Conservation (phyloP, 1,140 invertebrate genomes). For the Grapholita molesta region DNA sequence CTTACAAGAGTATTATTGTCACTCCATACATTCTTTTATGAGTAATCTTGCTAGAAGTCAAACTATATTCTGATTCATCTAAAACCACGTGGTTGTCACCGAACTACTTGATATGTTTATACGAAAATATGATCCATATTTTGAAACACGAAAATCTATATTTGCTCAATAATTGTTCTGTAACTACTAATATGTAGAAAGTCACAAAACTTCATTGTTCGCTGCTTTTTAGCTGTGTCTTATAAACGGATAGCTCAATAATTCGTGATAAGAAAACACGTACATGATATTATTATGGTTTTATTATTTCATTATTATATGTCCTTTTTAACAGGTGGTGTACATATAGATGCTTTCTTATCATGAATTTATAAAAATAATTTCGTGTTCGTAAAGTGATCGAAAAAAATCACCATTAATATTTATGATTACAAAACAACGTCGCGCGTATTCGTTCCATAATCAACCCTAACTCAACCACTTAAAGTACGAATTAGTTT, state of each 20-base stretch:
- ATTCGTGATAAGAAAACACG: background rate
- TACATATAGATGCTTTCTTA: background rate
- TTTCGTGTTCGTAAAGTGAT: background rate
- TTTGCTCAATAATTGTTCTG: conserved; percentile 46
- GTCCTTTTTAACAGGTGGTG: too few relatives aligned
- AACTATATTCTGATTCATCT: background rate
- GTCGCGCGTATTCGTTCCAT: background rate
- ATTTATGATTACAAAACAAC: background rate
- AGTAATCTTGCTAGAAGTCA: conserved; percentile 6
- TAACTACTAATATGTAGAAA: conserved; percentile 26
- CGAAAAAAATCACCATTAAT: background rate
- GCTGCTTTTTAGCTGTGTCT: background rate
- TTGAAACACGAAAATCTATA: conserved; percentile 22
- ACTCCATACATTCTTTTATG: conserved; percentile 18
- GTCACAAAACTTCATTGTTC: conserved; percentile 6
- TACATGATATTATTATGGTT: background rate
- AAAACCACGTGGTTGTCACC: conserved; percentile 20
- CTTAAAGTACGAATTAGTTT: conserved; percentile 24
- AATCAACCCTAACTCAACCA: conserved; percentile 12
- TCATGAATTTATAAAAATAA: background rate
- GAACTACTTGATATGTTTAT: conserved; percentile 41
- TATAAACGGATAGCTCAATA: background rate
- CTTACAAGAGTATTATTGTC: conserved; percentile 32
- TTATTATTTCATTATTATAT: too few relatives aligned
- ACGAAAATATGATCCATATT: conserved; percentile 30